Evolutionary conservation across 2,113 vertebrate genomes (phyloP).

Genomic region (Syrrhaptes paradoxus): DNA sequence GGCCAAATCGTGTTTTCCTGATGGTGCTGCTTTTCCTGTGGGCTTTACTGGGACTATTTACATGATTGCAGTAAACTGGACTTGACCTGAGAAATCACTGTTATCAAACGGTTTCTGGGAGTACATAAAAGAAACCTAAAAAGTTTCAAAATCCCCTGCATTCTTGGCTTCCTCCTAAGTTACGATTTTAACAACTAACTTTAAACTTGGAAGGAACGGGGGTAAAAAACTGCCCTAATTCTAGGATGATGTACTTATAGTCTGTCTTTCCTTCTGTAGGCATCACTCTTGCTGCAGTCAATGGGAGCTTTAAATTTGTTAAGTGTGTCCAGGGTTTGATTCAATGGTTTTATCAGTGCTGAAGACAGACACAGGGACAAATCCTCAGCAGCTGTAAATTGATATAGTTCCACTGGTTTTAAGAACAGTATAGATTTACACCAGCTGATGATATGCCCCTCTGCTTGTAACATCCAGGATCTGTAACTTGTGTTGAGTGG

Average conservation of each 20-base stretch:
- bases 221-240: not conserved
- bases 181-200: not conserved
- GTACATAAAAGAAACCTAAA: not conserved
- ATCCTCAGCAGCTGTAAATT: not conserved
- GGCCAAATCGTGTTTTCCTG: not conserved
- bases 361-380: not conserved
- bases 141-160: fast-evolving
- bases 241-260: not conserved
- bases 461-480: not conserved
- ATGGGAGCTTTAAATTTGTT: not conserved
- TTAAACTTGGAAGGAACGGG: not conserved
- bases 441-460: not conserved
- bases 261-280: not conserved
- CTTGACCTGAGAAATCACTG: not conserved
- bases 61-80: not conserved
- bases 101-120: not conserved
- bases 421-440: not conserved
- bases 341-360: not conserved
- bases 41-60: not conserved
- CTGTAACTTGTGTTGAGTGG: not conserved
- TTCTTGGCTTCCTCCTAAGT: not conserved
- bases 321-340: not conserved
- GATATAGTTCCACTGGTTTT: not conserved
- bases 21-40: not conserved
- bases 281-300: not conserved